phyloP scores from a whole-genome alignment of 2,888 invertebrate genomes.

The Hyalella azteca region DNA sequence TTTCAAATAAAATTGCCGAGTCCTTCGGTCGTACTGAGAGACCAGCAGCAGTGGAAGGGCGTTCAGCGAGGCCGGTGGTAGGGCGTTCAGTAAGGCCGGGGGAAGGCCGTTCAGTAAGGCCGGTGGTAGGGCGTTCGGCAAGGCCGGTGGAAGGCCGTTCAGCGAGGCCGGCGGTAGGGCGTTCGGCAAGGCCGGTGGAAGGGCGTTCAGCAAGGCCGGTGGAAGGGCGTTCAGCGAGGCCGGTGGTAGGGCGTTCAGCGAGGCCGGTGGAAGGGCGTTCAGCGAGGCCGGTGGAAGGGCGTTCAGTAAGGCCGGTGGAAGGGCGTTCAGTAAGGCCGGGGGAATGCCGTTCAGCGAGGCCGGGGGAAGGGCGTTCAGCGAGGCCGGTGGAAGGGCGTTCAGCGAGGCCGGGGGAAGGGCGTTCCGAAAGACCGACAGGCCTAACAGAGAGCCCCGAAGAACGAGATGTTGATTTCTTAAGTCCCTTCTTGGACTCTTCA shows the following conservation, averaged over 20 bases:
- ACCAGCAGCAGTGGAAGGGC: conserved; percentile 21
- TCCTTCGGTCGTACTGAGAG: neutral
- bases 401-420: neutral
- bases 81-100: neutral
- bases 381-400: neutral
- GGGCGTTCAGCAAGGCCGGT: neutral
- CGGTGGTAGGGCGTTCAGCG: neutral
- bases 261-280: neutral
- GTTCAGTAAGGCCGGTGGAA: neutral
- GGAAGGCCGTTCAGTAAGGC: neutral
- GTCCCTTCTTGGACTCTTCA: neutral
- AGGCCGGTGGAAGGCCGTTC: neutral
- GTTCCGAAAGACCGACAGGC: neutral
- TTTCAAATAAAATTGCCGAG: neutral
- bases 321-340: neutral
- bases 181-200: neutral
- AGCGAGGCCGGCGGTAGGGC: neutral
- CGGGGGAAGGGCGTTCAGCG: neutral
- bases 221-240: neutral
- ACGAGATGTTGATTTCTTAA: too few species aligned
- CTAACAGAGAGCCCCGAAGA: neutral
- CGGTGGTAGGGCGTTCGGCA: neutral
- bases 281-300: neutral
- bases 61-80: neutral
- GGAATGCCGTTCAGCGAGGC: neutral